Base-by-base conservation (phyloP, 2,888 invertebrate species). In the Cecidostiba fungosa region DNA sequence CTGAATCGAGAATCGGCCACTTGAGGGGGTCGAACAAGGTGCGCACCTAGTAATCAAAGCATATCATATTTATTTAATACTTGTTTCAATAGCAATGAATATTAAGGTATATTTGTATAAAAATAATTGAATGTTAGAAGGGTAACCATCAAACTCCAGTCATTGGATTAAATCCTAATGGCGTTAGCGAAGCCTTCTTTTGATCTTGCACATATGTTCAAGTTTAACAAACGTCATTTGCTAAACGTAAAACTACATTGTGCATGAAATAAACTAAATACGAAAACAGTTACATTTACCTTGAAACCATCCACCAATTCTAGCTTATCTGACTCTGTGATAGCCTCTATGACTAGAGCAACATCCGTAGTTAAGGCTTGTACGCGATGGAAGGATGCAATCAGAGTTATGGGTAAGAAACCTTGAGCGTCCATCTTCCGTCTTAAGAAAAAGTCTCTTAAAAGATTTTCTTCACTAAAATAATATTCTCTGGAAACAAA, bases 381-480 rank as follows among this genome's bases (percentile, higher is more conserved):
- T 87, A 99, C 97, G 90, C 99, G 96, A 94, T 98, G 98, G 94
- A 99, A 99, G 26, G 98, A 98, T 84, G 99, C 98, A 88, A 99
- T 98, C 88, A 99, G 94, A 86, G 97, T 96, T 74, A 99, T 96
- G 0, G 99, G 98, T 88, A 99, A 96, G 92, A 97, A 99, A 82
- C 99, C 99, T 91, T 98, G 97, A 3, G 95, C 94, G 90, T 98
- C 97, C 99, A 99, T 99, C 95, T 98, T 98, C 90, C 99, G 96
- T 50, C 99, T 96, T 88, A 99, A 95, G 95, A 98, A 99, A 95
- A 99, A 98, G 93, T 99, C 99, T 90, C 98, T 96, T 90, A 97
- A 96, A 84, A 99, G 95, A 94, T 99, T 99, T 92, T 99, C 99
- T 89, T 97, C 97, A 90, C 98, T 98, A 95, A 99, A 99, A 95